phyloP scores from a whole-genome alignment of 2,797 vertebrate species.

The Bothrops alternatus region DNA sequence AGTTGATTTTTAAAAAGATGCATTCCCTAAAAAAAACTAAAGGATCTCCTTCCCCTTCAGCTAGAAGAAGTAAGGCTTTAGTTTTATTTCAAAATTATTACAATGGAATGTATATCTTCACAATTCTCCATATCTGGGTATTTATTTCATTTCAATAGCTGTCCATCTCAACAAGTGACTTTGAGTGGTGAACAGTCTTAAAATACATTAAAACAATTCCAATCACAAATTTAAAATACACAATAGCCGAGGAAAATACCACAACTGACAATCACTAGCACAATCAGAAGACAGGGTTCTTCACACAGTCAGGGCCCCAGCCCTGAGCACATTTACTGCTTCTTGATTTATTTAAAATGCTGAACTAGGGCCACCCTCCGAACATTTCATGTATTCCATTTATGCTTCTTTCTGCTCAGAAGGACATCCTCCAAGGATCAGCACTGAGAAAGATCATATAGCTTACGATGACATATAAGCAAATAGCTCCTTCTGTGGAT shows the following conservation, averaged over 20 bases:
- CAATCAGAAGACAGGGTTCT: background rate
- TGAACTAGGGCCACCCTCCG: background rate
- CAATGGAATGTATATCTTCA: background rate
- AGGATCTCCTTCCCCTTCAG: background rate
- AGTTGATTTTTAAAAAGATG: background rate
- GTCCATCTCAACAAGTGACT: background rate
- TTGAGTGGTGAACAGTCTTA: background rate
- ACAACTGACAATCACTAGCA: background rate
- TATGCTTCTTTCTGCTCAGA: background rate
- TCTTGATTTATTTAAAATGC: background rate
- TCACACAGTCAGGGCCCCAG: background rate
- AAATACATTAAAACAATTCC: background rate
- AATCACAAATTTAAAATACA: background rate
- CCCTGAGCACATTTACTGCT: background rate
- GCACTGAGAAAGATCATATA: background rate
- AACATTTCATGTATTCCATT: background rate
- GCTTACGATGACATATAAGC: background rate
- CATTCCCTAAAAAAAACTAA: background rate
- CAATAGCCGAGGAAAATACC: background rate
- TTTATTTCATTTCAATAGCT: background rate
- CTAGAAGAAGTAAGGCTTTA: background rate
- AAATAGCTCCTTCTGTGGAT: background rate
- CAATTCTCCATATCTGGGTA: background rate
- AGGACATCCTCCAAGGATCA: background rate
- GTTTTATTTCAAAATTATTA: background rate